Base-by-base conservation (phyloP, 2,888 invertebrate species). In the Aspidiotus destructor region DNA sequence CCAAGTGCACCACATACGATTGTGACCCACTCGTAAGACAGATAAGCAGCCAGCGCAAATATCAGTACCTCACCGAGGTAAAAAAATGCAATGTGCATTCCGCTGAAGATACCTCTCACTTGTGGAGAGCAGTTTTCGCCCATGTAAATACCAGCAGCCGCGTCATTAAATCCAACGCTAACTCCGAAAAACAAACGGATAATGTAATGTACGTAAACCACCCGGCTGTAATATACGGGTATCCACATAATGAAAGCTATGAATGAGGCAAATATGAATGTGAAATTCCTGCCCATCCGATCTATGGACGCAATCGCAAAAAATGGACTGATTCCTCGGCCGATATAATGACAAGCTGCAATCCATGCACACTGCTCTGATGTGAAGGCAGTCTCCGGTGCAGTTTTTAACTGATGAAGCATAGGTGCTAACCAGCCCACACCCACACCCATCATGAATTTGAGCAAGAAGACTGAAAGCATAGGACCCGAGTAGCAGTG, bases 121-220 rank as follows among this genome's bases (percentile, higher is more conserved):
- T 62, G 13, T 1, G 62, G 28, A 9, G 62, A 52, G 17, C 62
- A 44, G 16, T 44, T 62, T 69, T 73, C 73, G 13, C 70, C 73
- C 2, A 73, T 70, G 60, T 73, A 73, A 41, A 72, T 55, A 10
- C 72, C 72, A 2, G 71, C 71, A 7, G 70, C 71, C 10, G 72
- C 72, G 53, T 73, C 73, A 8, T 71, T 71, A 15, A 71, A 69
- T 5, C 73, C 73, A 71, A 73, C 71, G 5, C 72, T 67, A 10
- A 73, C 41, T 9, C 73, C 73, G 68, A 73, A 73, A 6, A 72
- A 52, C 28, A 72, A 70, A 7, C 73, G 64, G 10, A 71, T 69
- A 3, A 65, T 16, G 41, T 72, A 73, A 7, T 72, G 65, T 8
- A 72, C 41, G 6, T 42, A 28, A 11, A 67, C 15, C 6, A 41